Conservation (phyloP, 2,888 invertebrate genomes). For the Liposcelis brunnea region DNA sequence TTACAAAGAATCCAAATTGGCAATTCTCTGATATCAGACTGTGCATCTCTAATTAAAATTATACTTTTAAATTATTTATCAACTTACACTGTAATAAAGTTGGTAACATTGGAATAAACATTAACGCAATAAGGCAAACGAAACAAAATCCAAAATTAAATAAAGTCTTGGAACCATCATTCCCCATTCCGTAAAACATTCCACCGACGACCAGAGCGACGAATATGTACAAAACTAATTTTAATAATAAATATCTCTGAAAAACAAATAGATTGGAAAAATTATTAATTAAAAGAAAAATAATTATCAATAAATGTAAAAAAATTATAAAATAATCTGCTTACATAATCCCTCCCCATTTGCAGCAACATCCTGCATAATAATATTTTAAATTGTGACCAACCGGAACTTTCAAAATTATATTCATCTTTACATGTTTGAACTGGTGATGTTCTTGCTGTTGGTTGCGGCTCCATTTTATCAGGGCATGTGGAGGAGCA, state of each 20-base stretch:
- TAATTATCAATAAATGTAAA: background rate
- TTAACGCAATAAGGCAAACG: constrained; percentile 57
- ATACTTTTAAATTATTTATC: too few species aligned
- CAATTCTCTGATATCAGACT: too few species aligned
- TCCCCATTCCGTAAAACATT: constrained; percentile 54
- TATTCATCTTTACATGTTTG: constrained; percentile 26
- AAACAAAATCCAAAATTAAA: constrained; percentile 76
- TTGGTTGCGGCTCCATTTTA: constrained; percentile 10
- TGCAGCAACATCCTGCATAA: constrained; percentile 54
- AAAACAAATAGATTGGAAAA: too few species aligned
- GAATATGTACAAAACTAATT: constrained; percentile 46
- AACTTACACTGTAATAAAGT: constrained; percentile 60
- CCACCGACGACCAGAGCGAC: constrained; percentile 51
- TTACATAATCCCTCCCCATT: constrained; percentile 54
- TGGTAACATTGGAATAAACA: constrained; percentile 71
- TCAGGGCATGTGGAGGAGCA: constrained; percentile 13
- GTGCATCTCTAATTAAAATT: too few species aligned
- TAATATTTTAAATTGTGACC: constrained; percentile 49
- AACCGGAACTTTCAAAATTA: constrained; percentile 38
- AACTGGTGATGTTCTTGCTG: background rate
- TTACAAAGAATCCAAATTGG: too few species aligned
- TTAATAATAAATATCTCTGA: constrained; percentile 53
- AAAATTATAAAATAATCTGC: constrained; percentile 11
- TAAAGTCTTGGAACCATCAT: constrained; percentile 62
- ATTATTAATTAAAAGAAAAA: too few species aligned